These are phyloP conservation scores for Ianthella basta DNA, from an alignment of 37 sponge, comb jelly and placozoan genomes.

Conservation along the genomic window DNA sequence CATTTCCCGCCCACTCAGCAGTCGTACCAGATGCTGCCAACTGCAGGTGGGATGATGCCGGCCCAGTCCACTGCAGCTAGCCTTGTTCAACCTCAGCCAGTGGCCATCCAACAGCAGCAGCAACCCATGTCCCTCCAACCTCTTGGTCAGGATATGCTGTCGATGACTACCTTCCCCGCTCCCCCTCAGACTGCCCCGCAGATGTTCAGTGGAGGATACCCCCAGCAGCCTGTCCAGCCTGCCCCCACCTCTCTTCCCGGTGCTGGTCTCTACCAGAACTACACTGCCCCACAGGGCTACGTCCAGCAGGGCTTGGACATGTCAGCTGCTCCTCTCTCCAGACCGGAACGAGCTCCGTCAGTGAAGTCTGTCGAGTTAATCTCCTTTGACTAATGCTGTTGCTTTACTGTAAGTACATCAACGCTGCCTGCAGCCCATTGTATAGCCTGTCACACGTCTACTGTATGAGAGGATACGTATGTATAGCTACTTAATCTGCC, in stretches of 20 bases:
- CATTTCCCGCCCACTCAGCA: too few species aligned
- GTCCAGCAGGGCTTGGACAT: neutral
- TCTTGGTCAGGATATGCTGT: neutral
- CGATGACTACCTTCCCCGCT: neutral
- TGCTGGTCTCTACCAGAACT: neutral
- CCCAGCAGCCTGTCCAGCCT: slow-evolving; percentile 10
- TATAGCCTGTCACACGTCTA: too few species aligned
- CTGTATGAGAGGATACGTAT: too few species aligned
- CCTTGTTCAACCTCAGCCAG: too few species aligned
- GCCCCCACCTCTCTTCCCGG: neutral
- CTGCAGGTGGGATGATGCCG: too few species aligned
- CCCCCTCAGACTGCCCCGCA: neutral
- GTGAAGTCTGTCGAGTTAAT: slow-evolving; percentile 24
- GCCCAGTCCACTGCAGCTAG: too few species aligned
- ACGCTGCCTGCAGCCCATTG: too few species aligned
- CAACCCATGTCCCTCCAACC: slow-evolving; percentile 21
- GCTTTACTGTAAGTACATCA: too few species aligned
- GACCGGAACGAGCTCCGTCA: neutral
- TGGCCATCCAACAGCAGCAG: neutral
- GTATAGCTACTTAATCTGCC: too few species aligned
- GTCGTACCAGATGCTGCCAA: too few species aligned
- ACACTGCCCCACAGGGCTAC: neutral
- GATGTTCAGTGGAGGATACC: neutral
- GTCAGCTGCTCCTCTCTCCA: neutral
- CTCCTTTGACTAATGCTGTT: slow-evolving; percentile 17